These are phyloP conservation scores for Drosophila lowei DNA, from an alignment of 1,140 invertebrate genomes.

Conservation along the genomic window DNA sequence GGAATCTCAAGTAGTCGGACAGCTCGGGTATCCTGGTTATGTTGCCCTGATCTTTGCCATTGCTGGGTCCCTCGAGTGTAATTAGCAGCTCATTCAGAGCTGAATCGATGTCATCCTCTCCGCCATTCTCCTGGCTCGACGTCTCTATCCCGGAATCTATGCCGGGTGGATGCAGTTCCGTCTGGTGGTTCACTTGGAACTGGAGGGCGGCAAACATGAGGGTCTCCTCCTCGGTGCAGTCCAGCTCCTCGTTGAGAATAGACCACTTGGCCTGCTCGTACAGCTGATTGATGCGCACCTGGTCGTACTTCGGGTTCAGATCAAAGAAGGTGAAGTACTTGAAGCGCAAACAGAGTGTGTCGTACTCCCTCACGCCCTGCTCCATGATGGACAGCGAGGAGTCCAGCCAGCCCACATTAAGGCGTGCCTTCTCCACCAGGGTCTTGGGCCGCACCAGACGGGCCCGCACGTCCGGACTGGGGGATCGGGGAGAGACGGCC, in stretches of 20 bases:
- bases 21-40: conserved; percentile 95
- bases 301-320: conserved; percentile 96
- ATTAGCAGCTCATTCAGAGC: conserved; percentile 94
- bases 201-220: conserved; percentile 99
- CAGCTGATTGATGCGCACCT: conserved; percentile 98
- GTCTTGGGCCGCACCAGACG: conserved; percentile 94
- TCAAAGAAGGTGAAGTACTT: conserved; percentile 98
- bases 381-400: conserved; percentile 99
- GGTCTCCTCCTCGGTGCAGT: conserved; percentile 99
- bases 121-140: conserved; percentile 80
- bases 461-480: conserved; percentile 90
- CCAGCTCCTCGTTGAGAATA: conserved; percentile 97
- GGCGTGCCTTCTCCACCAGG: conserved; percentile 95
- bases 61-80: conserved; percentile 89
- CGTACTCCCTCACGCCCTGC: conserved; percentile 97
- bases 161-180: conserved; percentile 86
- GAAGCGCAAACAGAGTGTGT: conserved; percentile 93
- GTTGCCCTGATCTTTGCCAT: conserved; percentile 86
- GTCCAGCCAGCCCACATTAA: conserved; percentile 99
- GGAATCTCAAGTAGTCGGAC: conserved; percentile 92
- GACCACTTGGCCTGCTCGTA: conserved; percentile 99
- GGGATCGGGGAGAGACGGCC: conserved; percentile 90
- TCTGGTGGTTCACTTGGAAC: conserved; percentile 97
- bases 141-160: conserved; percentile 77
- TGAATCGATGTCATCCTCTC: conserved; percentile 90